Conservation (phyloP, 2,888 invertebrate species). For the Acronicta alni region DNA sequence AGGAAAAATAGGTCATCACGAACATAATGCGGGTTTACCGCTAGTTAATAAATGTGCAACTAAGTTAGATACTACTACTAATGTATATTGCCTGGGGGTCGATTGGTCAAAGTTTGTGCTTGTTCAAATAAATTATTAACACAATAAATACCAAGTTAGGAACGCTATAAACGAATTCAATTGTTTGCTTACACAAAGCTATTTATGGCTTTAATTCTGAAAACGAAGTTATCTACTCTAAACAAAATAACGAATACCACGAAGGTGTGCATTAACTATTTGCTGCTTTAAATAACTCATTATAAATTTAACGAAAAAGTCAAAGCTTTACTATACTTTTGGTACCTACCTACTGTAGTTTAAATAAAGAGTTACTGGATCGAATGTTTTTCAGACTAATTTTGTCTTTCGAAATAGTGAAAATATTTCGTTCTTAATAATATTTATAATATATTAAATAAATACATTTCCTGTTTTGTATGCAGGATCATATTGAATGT, state of each 20-base stretch:
- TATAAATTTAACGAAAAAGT: background rate
- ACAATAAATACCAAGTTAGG: constrained; percentile 42
- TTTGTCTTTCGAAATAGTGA: no score
- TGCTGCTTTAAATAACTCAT: constrained; percentile 7
- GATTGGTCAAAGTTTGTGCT: constrained; percentile 37
- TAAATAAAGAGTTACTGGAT: background rate
- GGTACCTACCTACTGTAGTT: background rate
- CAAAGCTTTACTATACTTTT: background rate
- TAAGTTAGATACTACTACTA: no score
- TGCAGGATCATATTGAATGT: no score
- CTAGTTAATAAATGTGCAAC: no score
- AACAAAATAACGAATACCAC: constrained; percentile 14
- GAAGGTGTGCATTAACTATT: constrained; percentile 2
- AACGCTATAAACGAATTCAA: constrained; percentile 41
- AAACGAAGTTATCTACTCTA: constrained; percentile 31
- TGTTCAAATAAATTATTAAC: constrained; percentile 48
- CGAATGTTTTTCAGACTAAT: no score
- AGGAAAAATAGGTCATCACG: no score
- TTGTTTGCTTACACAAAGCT: constrained; percentile 26
- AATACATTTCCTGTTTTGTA: no score
- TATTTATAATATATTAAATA: no score
- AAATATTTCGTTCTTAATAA: no score
- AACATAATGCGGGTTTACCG: no score
- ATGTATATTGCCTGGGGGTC: constrained; percentile 19
- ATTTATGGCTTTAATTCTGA: constrained; percentile 31